phyloP scores from a whole-genome alignment of 2,888 invertebrate species.

The Tubiluchus corallicola region DNA sequence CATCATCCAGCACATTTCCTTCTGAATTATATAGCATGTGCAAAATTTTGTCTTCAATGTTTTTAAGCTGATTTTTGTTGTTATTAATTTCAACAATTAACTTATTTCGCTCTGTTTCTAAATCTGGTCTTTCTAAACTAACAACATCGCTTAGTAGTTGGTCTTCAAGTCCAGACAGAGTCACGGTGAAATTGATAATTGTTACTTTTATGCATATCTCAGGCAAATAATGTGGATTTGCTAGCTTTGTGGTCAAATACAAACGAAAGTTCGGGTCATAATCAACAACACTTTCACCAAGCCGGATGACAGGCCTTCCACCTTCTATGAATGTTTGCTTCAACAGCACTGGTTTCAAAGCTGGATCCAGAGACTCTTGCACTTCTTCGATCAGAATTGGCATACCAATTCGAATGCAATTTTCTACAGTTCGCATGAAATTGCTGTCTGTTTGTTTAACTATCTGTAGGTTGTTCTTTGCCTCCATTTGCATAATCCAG shows the following conservation, averaged over 20 bases:
- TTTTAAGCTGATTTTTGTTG: slow-evolving; percentile 30
- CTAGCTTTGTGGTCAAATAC: slow-evolving; percentile 31
- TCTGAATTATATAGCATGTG: slow-evolving; percentile 31
- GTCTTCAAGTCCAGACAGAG: slow-evolving; percentile 28
- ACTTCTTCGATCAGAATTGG: slow-evolving; percentile 18
- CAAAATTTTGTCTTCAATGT: slow-evolving; percentile 30
- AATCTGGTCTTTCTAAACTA: slow-evolving; percentile 28
- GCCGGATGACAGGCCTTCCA: slow-evolving; percentile 27
- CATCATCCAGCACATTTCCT: slow-evolving; percentile 31
- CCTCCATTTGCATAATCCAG: slow-evolving; percentile 28
- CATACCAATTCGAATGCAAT: slow-evolving; percentile 31
- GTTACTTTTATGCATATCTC: slow-evolving; percentile 32
- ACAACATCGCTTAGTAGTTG: slow-evolving; percentile 25
- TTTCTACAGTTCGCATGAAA: slow-evolving; percentile 29
- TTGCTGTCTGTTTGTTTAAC: slow-evolving; percentile 29
- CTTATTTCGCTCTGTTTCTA: slow-evolving; percentile 30
- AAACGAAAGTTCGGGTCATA: slow-evolving; percentile 30
- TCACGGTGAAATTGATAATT: slow-evolving; percentile 31
- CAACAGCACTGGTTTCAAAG: slow-evolving; percentile 33
- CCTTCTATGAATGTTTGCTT: slow-evolving; percentile 51
- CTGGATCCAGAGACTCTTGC: slow-evolving; percentile 28
- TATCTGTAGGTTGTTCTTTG: slow-evolving; percentile 26
- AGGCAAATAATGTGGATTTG: slow-evolving; percentile 31
- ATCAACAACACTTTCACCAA: slow-evolving; percentile 31
- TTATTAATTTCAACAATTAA: slow-evolving; percentile 29